Evolutionary conservation across 2,797 vertebrate genomes (phyloP), one percentile per base, ranked within the genome.

Genomic region (Clarias platycephalus): DNA sequence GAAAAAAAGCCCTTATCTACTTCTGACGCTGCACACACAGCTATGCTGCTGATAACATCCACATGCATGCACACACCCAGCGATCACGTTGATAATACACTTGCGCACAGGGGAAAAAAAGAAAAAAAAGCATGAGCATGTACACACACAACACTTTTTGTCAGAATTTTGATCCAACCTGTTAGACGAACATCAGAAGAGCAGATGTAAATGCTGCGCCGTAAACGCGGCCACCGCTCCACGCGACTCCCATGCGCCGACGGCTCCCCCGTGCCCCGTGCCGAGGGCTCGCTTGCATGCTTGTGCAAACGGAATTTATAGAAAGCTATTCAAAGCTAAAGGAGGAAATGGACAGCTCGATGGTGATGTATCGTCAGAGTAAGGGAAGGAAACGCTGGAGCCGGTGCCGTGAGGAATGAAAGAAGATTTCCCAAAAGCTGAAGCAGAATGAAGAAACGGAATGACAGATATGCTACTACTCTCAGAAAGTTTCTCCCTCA

Each of bases 21-120:
- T 67, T n/a, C 80, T 83, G 83, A 85, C 89, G 80, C 67, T 86
- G 87, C 89, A 82, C 86, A 84, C 87, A 74, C 88, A 90, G 87
- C 86, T 88, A 87, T 90, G 88, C 85, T 85, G 84, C 87, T 79
- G 92, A 93, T 92, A 94, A 92, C 86, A 88, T 84, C 86, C 57
- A 84, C 13, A 57, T 26, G 80, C 37, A 64, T 60, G 75, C 85
- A 88, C 88, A 64, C 87, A 82, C 87, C 76, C 88, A 90, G 86
- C 85, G 88, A 86, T 89, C 90, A 85, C 81, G 84, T 87, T 64
- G 92, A 93, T 92, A 81, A 83, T 37, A 77, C 34, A 58, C 53
- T 40, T 3, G 6, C 20, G 40, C 18, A 40, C 24, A 8, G n/a
- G n/a, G n/a, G 15, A 78, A 15, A 13, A 34, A 0, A 3, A 37